A percentile compares a stretch with the other conserved stretches of the same genome.
These are phyloP conservation scores for Nyctibius grandis DNA, from an alignment of 2,797 vertebrate species.

Conservation along the genomic window DNA sequence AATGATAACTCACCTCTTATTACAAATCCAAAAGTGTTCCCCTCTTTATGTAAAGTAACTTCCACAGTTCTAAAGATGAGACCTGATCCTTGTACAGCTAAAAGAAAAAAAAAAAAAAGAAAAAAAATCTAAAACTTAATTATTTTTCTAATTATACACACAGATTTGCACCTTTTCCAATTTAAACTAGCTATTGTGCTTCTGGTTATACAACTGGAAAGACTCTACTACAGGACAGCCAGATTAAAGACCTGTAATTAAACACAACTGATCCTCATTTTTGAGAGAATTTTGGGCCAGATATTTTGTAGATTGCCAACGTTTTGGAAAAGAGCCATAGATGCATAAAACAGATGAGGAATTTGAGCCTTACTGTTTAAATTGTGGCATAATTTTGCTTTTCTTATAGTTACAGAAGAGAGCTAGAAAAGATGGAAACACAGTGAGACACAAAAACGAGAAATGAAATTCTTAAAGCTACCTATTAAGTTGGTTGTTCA, in stretches of 20 bases:
- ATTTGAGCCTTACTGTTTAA: background rate
- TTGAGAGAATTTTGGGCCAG: background rate
- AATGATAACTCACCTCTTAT: conserved; percentile 85
- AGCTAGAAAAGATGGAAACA: background rate
- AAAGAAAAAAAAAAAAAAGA: background rate
- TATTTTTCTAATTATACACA: background rate
- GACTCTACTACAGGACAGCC: background rate
- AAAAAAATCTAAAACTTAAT: background rate
- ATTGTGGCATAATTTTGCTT: background rate
- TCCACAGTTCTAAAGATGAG: conserved; percentile 95
- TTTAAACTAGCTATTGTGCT: background rate
- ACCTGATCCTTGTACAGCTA: conserved; percentile 92
- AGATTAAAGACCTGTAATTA: background rate
- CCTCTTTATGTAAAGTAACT: conserved; percentile 97
- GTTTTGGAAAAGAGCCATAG: background rate
- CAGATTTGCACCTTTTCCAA: background rate
- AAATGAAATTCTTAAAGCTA: background rate
- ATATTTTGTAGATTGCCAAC: background rate
- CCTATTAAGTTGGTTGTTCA: background rate
- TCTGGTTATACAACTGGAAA: background rate
- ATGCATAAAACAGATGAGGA: background rate
- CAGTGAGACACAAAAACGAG: background rate
- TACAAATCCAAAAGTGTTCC: conserved; percentile 97
- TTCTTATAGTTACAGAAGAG: background rate
- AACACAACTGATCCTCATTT: background rate